Conservation (phyloP, 2,888 invertebrate genomes). For the Ceratothoa steindachneri region DNA sequence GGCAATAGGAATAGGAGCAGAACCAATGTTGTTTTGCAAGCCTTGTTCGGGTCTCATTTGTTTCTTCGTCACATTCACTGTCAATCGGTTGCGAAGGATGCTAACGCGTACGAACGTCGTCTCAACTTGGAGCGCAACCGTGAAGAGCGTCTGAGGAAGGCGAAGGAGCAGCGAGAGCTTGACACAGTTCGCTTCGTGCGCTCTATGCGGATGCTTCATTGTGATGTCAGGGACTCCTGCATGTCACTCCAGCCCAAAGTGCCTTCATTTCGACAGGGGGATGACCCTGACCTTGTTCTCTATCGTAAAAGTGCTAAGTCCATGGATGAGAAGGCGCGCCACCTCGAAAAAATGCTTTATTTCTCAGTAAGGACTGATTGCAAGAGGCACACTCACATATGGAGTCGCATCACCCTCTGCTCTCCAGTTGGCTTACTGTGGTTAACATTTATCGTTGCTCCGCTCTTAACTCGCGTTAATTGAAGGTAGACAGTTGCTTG, state of each 20-base stretch:
- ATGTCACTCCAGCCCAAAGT: not conserved
- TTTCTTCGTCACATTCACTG: too few relatives aligned
- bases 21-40: too few relatives aligned
- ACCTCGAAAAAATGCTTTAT: conserved; percentile 35
- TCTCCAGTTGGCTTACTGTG: too few relatives aligned
- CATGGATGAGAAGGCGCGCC: conserved; percentile 57
- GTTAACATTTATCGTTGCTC: too few relatives aligned
- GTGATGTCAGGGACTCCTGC: conserved; percentile 65
- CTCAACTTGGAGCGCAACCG: conserved; percentile 70
- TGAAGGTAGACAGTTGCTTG: too few relatives aligned
- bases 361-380: conserved; percentile 24
- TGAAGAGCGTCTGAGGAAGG: conserved; percentile 62
- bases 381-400: too few relatives aligned
- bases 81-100: conserved; percentile 35
- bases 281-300: conserved; percentile 56
- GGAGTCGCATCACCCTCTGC: too few relatives aligned
- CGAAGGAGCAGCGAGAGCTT: conserved; percentile 67
- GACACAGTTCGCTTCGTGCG: conserved; percentile 77
- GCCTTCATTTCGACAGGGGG: conserved; percentile 52
- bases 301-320: conserved; percentile 62
- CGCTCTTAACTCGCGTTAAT: too few relatives aligned
- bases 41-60: too few relatives aligned
- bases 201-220: conserved; percentile 78
- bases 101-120: conserved; percentile 60
- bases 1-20: too few relatives aligned